phyloP scores from a whole-genome alignment of 1,140 invertebrate species.

The Cyclargus thomasi region DNA sequence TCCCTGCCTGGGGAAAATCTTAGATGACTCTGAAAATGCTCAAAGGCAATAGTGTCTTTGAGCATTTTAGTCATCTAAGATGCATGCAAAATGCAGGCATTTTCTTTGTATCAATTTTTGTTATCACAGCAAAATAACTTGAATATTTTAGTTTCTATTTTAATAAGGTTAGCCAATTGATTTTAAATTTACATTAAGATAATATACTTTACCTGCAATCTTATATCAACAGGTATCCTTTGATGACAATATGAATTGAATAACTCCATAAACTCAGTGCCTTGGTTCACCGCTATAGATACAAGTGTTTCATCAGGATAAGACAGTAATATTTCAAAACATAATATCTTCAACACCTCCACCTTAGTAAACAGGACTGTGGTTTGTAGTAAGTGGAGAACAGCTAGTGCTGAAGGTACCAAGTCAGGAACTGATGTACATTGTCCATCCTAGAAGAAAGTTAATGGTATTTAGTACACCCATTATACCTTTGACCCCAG shows the following conservation, averaged over 20 bases:
- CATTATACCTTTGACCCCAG: background rate
- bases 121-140: no score
- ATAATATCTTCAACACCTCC: slow-evolving; percentile 37
- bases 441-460: slow-evolving; percentile 28
- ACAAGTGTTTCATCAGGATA: slow-evolving; percentile 46
- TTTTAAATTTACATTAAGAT: no score
- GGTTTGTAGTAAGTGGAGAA: slow-evolving; percentile 44
- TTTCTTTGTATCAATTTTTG: no score
- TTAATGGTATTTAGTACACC: background rate
- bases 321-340: slow-evolving; percentile 41
- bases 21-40: no score
- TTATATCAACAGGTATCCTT: slow-evolving; percentile 32
- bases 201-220: slow-evolving; percentile 37
- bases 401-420: slow-evolving; percentile 39
- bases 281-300: slow-evolving; percentile 28
- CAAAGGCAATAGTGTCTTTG: no score
- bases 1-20: no score
- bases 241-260: slow-evolving; percentile 41
- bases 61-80: no score
- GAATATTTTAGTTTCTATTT: no score
- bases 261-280: slow-evolving; percentile 37
- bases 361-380: slow-evolving; percentile 32
- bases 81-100: no score
- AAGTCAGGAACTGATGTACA: slow-evolving; percentile 31
- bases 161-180: background rate